phyloP scores from a whole-genome alignment of 2,797 vertebrate genomes.

The Bradypodion ventrale region DNA sequence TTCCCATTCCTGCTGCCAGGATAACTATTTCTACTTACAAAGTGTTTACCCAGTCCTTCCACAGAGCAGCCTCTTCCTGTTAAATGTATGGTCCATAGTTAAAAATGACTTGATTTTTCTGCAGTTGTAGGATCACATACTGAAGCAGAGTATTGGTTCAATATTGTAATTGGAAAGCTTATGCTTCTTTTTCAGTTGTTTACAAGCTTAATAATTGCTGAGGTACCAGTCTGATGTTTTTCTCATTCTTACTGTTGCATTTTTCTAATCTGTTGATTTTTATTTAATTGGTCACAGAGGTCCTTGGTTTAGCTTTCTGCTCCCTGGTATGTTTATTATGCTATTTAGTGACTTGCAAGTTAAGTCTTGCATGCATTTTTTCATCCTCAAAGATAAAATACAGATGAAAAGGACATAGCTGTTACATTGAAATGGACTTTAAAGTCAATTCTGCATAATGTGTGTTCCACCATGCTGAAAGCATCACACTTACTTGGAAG shows the following conservation, averaged over 20 bases:
- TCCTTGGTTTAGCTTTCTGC: slow-evolving; percentile 8
- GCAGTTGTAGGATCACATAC: neutral
- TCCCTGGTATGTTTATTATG: slow-evolving; percentile 10
- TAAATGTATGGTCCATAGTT: neutral
- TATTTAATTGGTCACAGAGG: slow-evolving; percentile 40
- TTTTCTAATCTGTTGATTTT: slow-evolving; percentile 20
- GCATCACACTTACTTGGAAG: neutral
- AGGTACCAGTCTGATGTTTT: slow-evolving; percentile 10
- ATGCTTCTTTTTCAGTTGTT: neutral
- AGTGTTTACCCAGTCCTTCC: neutral
- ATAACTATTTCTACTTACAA: neutral
- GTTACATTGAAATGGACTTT: neutral
- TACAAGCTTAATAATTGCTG: neutral
- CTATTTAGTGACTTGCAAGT: slow-evolving; percentile 8
- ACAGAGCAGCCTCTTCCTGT: too few relatives aligned
- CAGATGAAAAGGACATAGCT: neutral
- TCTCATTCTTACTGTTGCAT: slow-evolving; percentile 8
- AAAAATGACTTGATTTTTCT: neutral
- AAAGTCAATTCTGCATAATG: neutral
- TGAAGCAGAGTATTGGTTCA: neutral
- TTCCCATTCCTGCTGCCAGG: neutral
- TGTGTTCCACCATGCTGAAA: neutral
- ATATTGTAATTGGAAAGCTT: neutral
- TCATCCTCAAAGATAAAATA: neutral
- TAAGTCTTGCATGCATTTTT: neutral